Evolutionary conservation across 2,113 vertebrate species (phyloP).

Genomic region (Pipa parva): DNA sequence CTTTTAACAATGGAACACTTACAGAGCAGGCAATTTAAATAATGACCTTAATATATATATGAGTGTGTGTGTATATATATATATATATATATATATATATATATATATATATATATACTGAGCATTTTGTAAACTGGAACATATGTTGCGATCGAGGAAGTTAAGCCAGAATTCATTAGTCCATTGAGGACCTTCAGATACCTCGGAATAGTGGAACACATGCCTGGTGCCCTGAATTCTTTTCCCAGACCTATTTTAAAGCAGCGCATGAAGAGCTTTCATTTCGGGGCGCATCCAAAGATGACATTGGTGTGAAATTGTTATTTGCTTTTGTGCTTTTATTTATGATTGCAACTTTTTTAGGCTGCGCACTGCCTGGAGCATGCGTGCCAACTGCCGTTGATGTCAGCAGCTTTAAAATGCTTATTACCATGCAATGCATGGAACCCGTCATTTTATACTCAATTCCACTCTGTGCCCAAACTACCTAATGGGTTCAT

Average conservation of each 20-base stretch:
- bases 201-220: background rate
- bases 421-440: background rate
- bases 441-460: background rate
- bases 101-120: background rate
- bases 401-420: background rate
- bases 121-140: slow-evolving; percentile 5
- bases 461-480: background rate
- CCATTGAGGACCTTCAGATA: background rate
- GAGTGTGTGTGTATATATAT: slow-evolving; percentile 7
- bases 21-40: background rate
- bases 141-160: background rate
- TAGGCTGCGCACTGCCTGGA: background rate
- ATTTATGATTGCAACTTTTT: background rate
- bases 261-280: background rate
- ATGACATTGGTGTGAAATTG: background rate
- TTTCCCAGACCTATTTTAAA: background rate
- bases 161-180: background rate
- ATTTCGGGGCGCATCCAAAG: background rate
- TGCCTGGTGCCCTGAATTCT: background rate
- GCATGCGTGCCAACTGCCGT: background rate
- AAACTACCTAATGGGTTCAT: background rate
- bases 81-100: slow-evolving; percentile 15
- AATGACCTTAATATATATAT: background rate
- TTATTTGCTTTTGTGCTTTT: background rate
- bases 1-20: background rate